These are phyloP conservation scores for Desoria tigrina DNA, from an alignment of 2,888 invertebrate genomes.

Conservation along the genomic window DNA sequence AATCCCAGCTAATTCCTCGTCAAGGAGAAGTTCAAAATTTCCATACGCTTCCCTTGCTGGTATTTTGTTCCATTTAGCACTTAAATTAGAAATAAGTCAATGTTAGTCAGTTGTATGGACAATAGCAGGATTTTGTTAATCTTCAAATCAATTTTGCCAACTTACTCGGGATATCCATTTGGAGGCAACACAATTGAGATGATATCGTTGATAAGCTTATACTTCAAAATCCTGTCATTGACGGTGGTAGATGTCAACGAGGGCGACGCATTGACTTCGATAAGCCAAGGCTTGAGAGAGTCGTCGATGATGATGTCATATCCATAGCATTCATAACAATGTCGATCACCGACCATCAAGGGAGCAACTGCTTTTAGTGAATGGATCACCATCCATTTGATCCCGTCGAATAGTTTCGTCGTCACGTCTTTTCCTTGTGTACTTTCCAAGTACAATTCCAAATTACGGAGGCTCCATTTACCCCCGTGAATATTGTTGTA, in stretches of 20 bases:
- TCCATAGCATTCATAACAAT: constrained; percentile 92
- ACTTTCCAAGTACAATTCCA: constrained; percentile 85
- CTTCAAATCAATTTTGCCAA: constrained; percentile 43
- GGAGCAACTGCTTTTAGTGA: constrained; percentile 89
- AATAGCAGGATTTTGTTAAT: not conserved
- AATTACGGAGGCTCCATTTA: constrained; percentile 89
- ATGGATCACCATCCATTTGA: constrained; percentile 86
- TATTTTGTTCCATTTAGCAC: constrained; percentile 82
- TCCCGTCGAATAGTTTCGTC: constrained; percentile 83
- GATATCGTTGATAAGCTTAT: constrained; percentile 90
- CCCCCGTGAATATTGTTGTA: constrained; percentile 93
- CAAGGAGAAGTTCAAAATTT: constrained; percentile 79
- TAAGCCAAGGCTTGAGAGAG: constrained; percentile 88
- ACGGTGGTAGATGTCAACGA: constrained; percentile 91
- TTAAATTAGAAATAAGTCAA: too few species aligned
- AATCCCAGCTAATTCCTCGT: constrained; percentile 70
- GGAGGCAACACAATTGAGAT: constrained; percentile 86
- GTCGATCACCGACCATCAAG: constrained; percentile 88
- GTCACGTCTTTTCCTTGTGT: constrained; percentile 85
- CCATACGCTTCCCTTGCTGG: constrained; percentile 73
- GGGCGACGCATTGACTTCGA: constrained; percentile 94
- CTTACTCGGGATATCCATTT: constrained; percentile 81
- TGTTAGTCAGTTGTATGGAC: not conserved
- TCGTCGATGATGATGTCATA: constrained; percentile 96
- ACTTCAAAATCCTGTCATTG: constrained; percentile 89